These are phyloP conservation scores for Drosophila nigricruria DNA, from an alignment of 2,888 invertebrate species.

Conservation along the genomic window DNA sequence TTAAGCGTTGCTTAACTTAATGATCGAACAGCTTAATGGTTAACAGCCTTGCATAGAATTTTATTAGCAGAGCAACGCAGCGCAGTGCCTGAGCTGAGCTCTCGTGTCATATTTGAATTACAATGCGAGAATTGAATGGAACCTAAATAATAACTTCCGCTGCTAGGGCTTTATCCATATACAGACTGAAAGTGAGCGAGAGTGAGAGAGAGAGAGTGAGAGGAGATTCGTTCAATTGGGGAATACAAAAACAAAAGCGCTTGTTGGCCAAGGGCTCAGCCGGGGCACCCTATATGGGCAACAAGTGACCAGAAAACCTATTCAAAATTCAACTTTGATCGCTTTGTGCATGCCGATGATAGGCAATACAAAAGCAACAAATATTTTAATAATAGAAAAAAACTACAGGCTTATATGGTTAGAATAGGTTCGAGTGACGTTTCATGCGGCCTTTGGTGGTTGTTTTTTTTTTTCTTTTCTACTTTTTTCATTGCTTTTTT, in stretches of 20 bases:
- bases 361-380: conserved; percentile 20
- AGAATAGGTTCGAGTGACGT: conserved; percentile 42
- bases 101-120: conserved; percentile 60
- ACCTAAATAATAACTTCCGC: conserved; percentile 75
- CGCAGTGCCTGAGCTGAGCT: not conserved
- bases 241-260: conserved; percentile 30
- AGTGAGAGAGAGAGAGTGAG: not conserved
- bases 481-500: not conserved
- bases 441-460: conserved; percentile 24
- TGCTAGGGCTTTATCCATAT: conserved; percentile 43
- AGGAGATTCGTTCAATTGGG: conserved; percentile 37
- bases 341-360: conserved; percentile 39
- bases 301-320: conserved; percentile 46
- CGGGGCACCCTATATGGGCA: conserved; percentile 45
- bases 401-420: conserved; percentile 58
- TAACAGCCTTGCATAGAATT: conserved; percentile 52
- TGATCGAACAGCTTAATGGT: conserved; percentile 43
- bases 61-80: conserved; percentile 34
- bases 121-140: conserved; percentile 34
- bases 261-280: conserved; percentile 41
- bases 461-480: conserved; percentile 5
- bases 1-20: conserved; percentile 44
- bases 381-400: conserved; percentile 21
- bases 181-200: conserved; percentile 8
- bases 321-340: conserved; percentile 45